phyloP scores from a whole-genome alignment of 2,113 vertebrate genomes.

The Suricata suricatta region DNA sequence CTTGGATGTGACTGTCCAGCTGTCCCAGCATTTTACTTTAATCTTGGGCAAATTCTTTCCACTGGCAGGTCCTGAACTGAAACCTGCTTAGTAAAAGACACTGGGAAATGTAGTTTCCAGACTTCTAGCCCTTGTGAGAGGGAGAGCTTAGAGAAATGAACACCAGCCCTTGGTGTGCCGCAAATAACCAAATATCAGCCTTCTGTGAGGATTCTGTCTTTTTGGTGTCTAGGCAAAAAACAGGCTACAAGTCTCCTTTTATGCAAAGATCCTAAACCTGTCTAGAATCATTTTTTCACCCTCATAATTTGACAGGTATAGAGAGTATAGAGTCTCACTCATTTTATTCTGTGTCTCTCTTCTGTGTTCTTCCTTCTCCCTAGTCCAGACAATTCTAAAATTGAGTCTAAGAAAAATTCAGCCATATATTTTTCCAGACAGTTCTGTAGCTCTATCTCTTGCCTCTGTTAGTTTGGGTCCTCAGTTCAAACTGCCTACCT shows the following conservation, averaged over 20 bases:
- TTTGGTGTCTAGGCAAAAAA: background rate
- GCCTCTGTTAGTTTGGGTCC: too few species aligned
- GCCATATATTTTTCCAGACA: background rate
- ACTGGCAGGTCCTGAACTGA: background rate
- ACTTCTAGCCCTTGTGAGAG: background rate
- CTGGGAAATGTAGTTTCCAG: background rate
- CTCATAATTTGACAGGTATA: background rate
- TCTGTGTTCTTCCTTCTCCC: background rate
- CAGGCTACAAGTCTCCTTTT: background rate
- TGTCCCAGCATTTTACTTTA: background rate
- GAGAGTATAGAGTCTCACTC: background rate
- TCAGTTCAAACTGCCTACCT: too few species aligned
- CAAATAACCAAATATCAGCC: background rate
- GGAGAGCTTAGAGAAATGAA: background rate
- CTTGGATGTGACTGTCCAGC: background rate
- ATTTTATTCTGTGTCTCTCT: background rate
- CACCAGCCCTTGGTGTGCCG: background rate
- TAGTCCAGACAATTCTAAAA: constrained; percentile 10
- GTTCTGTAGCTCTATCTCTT: background rate
- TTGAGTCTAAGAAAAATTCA: constrained; percentile 20
- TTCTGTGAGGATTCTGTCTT: background rate
- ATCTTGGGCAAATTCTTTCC: background rate
- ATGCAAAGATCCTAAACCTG: background rate
- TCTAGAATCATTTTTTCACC: background rate
- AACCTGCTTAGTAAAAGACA: background rate